Conservation (phyloP, 2,888 invertebrate species). For the Dinocampus coccinellae region DNA sequence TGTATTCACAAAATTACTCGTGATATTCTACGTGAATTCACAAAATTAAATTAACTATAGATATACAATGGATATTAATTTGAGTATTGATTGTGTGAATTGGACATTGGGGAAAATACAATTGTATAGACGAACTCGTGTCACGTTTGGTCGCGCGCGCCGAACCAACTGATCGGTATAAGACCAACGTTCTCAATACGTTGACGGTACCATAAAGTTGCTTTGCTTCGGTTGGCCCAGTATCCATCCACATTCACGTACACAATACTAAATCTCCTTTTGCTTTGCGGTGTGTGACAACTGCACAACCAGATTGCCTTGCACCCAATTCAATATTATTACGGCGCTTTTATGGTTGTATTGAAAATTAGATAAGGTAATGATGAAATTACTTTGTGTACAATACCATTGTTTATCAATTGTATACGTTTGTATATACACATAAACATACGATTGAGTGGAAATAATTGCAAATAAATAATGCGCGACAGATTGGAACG, state of each 20-base stretch:
- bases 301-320: not conserved
- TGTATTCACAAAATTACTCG: not conserved
- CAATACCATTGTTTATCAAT: not conserved
- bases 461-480: constrained; percentile 8
- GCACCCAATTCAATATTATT: not conserved
- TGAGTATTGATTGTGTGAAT: no score
- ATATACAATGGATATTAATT: no score
- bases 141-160: constrained; percentile 48
- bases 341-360: not conserved
- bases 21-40: not conserved
- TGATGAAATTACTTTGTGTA: not conserved
- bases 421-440: not conserved
- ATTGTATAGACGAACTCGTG: not conserved
- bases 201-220: constrained; percentile 46
- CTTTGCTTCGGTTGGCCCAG: constrained; percentile 34
- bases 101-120: not conserved
- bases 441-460: not conserved
- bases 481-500: constrained; percentile 11
- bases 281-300: not conserved
- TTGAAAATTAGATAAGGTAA: not conserved
- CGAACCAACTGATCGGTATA: constrained; percentile 59
- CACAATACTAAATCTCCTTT: not conserved
- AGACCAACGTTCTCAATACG: constrained; percentile 52
- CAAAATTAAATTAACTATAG: not conserved
- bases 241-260: constrained; percentile 19